phyloP scores from a whole-genome alignment of 2,113 vertebrate genomes.

The Phylloscopus trochilus region DNA sequence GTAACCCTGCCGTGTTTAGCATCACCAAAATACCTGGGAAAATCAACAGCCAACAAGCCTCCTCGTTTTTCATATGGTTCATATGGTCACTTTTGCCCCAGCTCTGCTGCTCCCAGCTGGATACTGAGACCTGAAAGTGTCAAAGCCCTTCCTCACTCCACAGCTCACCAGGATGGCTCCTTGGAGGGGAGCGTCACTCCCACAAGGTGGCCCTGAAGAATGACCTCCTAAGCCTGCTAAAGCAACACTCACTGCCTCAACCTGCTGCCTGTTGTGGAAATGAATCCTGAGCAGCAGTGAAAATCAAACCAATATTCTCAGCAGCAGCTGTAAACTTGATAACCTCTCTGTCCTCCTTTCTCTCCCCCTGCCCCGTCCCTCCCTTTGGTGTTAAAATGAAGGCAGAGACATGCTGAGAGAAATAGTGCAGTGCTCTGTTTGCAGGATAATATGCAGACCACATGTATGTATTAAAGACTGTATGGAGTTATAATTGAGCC shows the following conservation, averaged over 20 bases:
- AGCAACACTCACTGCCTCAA: accelerated
- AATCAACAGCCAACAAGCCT: not conserved
- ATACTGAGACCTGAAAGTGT: not conserved
- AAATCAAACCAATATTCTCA: constrained; percentile 17
- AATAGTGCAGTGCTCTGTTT: not conserved
- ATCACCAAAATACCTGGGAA: not conserved
- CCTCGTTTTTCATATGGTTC: not conserved
- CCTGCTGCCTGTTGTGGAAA: not conserved
- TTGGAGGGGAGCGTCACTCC: not conserved
- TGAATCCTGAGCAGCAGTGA: not conserved
- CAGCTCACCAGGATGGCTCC: not conserved
- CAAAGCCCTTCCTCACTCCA: accelerated
- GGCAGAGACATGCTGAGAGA: constrained; percentile 14
- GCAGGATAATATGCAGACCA: constrained; percentile 14
- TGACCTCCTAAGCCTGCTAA: not conserved
- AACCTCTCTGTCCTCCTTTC: constrained; percentile 27
- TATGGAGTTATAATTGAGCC: constrained; percentile 48
- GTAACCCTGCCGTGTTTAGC: not conserved
- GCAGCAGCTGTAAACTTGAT: constrained; percentile 24
- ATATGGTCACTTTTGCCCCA: accelerated
- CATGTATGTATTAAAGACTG: constrained; percentile 37
- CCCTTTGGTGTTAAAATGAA: constrained; percentile 11
- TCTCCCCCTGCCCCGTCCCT: not conserved
- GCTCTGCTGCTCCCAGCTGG: not conserved
- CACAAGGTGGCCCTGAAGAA: not conserved